phyloP scores from a whole-genome alignment of 2,888 invertebrate species.

The Heliconius hortense region DNA sequence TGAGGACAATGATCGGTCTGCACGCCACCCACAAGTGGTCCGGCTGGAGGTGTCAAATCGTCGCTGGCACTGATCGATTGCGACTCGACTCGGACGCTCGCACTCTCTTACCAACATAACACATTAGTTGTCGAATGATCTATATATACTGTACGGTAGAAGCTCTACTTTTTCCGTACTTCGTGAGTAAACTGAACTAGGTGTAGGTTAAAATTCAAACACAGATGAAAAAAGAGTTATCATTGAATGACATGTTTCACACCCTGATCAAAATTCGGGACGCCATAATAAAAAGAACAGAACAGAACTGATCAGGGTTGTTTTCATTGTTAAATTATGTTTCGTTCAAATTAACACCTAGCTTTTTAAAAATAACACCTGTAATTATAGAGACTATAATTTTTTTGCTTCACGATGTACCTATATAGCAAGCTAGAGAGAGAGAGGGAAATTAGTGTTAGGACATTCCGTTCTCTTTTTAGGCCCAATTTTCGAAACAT shows the following conservation, averaged over 20 bases:
- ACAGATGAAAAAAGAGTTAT: not conserved
- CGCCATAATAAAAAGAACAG: too few species aligned
- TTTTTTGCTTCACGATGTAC: too few species aligned
- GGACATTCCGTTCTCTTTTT: too few species aligned
- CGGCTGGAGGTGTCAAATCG: conserved; percentile 56
- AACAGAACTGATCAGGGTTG: too few species aligned
- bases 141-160: conserved; percentile 17
- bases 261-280: not conserved
- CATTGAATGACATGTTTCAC: not conserved
- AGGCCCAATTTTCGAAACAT: too few species aligned
- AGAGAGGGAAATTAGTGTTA: too few species aligned
- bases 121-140: conserved; percentile 44
- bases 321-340: not conserved
- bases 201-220: not conserved
- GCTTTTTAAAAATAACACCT: too few species aligned
- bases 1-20: conserved; percentile 42
- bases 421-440: too few species aligned
- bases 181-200: not conserved
- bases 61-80: conserved; percentile 66
- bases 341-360: not conserved
- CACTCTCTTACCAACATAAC: conserved; percentile 31
- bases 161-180: not conserved
- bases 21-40: conserved; percentile 34
- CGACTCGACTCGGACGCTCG: conserved; percentile 37
- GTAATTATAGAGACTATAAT: too few species aligned